Evolutionary conservation across 1,140 invertebrate genomes (phyloP), one percentile per base, ranked within the genome.

Genomic region (Danaus plexippus): DNA sequence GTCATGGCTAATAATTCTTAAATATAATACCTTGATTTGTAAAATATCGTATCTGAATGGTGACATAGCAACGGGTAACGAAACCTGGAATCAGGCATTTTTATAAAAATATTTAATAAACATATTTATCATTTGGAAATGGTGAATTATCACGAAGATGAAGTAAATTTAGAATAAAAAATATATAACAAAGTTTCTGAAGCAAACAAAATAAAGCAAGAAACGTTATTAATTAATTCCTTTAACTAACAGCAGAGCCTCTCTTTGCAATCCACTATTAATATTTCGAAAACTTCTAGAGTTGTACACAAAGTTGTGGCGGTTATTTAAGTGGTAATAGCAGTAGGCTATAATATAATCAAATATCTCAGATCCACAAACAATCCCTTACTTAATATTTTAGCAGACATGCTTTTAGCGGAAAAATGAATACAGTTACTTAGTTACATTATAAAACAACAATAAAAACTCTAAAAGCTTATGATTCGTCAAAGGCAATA

Each of bases 1-100:
- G 77, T 77, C 79, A 84, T 84, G 80, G 80, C 77, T 82, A 80
- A 71, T 85, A 85, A 84, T 80, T 75, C 22, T 32, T 3, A 2
- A 32, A 32, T 8, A 32, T 32, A 32, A 32, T 32, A 32, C 22
- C 22, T 32, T 32, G 22, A 32, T 32, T 32, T 32, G 22, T 32
- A 32, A 32, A 32, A 32, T 32, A 32, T 32, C 7, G 7, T 32
- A 32, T 32, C 22, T 32, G 5, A 32, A 32, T 32, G 22, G 22
- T 32, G 7, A 32, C 22, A 8, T 32, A 32, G 22, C 22, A 32
- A 32, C 22, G 22, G 22, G 22, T 45, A 45, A 45, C 43, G 43
- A 44, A 44, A 44, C 18, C 6, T 2, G 18, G 6, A 22, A n/a
- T n/a, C n/a, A n/a, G n/a, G n/a, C n/a, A n/a, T 15, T 15, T 15